Base-by-base conservation (phyloP, 1,140 invertebrate species). In the Bombus confusus region DNA sequence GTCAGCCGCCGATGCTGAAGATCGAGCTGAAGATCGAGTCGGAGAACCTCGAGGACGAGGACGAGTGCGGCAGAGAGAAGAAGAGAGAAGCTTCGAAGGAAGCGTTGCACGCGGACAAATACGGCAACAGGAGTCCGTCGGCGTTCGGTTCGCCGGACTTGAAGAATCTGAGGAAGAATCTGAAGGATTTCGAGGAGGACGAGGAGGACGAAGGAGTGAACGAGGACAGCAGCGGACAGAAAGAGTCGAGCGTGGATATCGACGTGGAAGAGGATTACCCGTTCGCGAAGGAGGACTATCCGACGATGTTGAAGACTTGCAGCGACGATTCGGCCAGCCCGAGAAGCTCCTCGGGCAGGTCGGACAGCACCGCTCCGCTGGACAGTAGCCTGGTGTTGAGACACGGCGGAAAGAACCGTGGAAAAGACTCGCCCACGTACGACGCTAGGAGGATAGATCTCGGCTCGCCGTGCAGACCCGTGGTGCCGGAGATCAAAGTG, bases 221-320 rank as follows among this genome's bases (percentile, higher is more conserved):
- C 83, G 86, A 85, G 47, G 78, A 84, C 92, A 88, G n/a, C 88
- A 88, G 31, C 80, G 91, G 86, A 0, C 93, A 94, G 25, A 94
- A 93, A 43, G 94, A 95, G 77, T 91, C 94, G 0, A 93, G 93
- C 83, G 93, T 94, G 8, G 84, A 85, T 34, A 62, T 83, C 8
- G 95, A 95, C 83, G 88, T 91, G 1, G 94, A 95, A 59, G 94
- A 95, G 74, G 95, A 95, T 37, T 95, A 95, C 66, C 95, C 94
- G 0, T 95, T 95, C 79, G 95, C 94, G 8, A 95, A 95, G 72
- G 95, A 95, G 64, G 94, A 95, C 69, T 95, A 95, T 43, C 95
- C 95, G 4, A 95, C 94, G 0, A 95, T 95, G 92, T 81, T 95
- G 12, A 95, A 95, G 75, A 94, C 93, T 0, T 95, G 94, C 81